phyloP scores from a whole-genome alignment of 1,140 invertebrate species.

The Sinonovacula constricta region DNA sequence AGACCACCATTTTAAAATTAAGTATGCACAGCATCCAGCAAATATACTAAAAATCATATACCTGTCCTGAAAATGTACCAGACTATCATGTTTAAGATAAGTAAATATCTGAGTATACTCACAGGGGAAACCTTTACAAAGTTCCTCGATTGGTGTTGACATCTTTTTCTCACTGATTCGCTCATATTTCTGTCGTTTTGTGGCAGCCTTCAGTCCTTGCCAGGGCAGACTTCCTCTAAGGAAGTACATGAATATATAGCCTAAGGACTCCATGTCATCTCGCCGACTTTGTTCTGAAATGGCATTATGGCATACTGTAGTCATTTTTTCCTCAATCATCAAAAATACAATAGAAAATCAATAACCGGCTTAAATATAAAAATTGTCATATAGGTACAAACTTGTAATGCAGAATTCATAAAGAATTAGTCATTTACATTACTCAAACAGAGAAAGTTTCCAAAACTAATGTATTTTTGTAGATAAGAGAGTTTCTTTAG shows the following conservation, averaged over 20 bases:
- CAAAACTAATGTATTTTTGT: too few relatives aligned
- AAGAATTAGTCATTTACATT: too few relatives aligned
- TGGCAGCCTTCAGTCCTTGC: conserved; percentile 82
- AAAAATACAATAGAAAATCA: too few relatives aligned
- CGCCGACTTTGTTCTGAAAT: conserved; percentile 81
- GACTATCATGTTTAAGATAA: neutral
- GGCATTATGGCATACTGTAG: neutral
- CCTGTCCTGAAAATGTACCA: neutral
- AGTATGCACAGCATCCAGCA: neutral
- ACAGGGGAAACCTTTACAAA: conserved; percentile 93
- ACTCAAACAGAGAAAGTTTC: too few relatives aligned
- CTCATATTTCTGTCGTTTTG: conserved; percentile 91
- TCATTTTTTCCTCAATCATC: too few relatives aligned
- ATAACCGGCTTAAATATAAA: too few relatives aligned
- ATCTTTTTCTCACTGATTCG: conserved; percentile 99
- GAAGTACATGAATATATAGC: conserved; percentile 84
- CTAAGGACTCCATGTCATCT: conserved; percentile 83
- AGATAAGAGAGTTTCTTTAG: too few relatives aligned
- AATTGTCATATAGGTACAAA: too few relatives aligned
- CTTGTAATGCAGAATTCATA: too few relatives aligned
- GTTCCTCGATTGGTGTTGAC: conserved; percentile 96
- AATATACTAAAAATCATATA: neutral
- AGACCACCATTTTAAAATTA: neutral
- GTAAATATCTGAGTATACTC: conserved; percentile 53
- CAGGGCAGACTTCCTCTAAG: conserved; percentile 81